Conservation (phyloP, 35 echinoderm and acorn worm genomes). For the Lytechinus pictus region DNA sequence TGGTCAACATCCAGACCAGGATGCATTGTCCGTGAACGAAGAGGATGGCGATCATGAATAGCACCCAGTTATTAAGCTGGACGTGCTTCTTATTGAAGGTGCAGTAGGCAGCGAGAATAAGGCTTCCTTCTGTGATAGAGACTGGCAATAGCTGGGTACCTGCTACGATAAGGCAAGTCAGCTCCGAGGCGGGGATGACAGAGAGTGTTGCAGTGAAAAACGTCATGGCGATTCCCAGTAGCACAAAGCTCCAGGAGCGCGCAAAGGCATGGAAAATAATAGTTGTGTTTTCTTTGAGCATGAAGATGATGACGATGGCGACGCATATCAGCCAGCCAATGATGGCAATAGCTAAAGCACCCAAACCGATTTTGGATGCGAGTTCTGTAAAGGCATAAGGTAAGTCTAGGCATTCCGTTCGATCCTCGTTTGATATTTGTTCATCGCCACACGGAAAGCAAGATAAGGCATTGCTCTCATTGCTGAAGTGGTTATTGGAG, state of each 20-base stretch:
- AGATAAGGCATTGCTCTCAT: conserved; percentile 47
- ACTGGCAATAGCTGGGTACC: conserved; percentile 67
- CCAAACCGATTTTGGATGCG: conserved; percentile 23
- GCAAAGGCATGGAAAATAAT: conserved; percentile 65
- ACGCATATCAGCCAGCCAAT: conserved; percentile 47
- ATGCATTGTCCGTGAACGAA: conserved; percentile 37
- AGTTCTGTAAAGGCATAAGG: conserved; percentile 41
- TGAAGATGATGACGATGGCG: conserved; percentile 56
- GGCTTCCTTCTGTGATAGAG: conserved; percentile 48
- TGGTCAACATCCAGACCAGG: conserved; percentile 64
- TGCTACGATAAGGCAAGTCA: conserved; percentile 55
- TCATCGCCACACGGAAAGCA: conserved; percentile 60
- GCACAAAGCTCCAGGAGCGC: conserved; percentile 31
- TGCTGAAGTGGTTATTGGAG: conserved; percentile 62
- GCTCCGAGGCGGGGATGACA: conserved; percentile 47
- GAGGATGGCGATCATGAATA: background rate
- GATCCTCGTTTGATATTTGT: conserved; percentile 58
- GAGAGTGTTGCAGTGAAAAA: conserved; percentile 57
- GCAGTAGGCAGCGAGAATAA: conserved; percentile 66
- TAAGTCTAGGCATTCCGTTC: conserved; percentile 66
- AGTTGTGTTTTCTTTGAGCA: conserved; percentile 43
- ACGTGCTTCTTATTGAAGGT: conserved; percentile 26
- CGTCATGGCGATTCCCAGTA: conserved; percentile 55
- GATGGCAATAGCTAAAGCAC: background rate
- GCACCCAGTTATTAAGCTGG: background rate